phyloP scores from a whole-genome alignment of 2,888 invertebrate genomes.

The Nipponacmea schrenckii region DNA sequence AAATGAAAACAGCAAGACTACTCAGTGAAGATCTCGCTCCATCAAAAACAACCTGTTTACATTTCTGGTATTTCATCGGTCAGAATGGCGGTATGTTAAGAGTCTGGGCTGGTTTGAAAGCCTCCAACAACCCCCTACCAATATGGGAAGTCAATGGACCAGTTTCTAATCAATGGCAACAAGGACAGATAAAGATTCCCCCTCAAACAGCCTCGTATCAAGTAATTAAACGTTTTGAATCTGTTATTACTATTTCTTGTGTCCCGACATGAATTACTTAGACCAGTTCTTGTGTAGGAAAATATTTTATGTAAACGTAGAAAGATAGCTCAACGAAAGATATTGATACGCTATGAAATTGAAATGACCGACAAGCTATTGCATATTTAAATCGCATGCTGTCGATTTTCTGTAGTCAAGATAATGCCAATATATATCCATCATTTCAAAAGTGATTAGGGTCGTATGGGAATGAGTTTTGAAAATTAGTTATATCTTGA shows the following conservation, averaged over 20 bases:
- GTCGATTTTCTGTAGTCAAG: too few species aligned
- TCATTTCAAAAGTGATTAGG: too few species aligned
- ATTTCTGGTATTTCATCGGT: slow-evolving; percentile 65
- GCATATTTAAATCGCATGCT: too few species aligned
- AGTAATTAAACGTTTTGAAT: slow-evolving; percentile 28
- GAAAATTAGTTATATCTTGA: too few species aligned
- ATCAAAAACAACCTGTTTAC: slow-evolving; percentile 40
- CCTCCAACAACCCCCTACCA: slow-evolving; percentile 37
- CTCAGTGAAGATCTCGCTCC: slow-evolving; percentile 42
- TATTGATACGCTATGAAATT: too few species aligned
- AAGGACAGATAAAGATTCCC: slow-evolving; percentile 42
- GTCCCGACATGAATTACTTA: neutral
- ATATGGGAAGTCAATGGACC: slow-evolving; percentile 50
- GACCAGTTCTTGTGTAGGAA: neutral
- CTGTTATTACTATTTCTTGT: neutral
- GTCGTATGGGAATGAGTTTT: too few species aligned
- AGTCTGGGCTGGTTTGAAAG: slow-evolving; percentile 45
- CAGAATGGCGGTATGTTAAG: slow-evolving; percentile 43
- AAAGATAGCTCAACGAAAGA: too few species aligned
- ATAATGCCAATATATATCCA: too few species aligned
- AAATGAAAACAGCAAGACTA: slow-evolving; percentile 51
- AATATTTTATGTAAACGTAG: too few species aligned
- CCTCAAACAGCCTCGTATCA: slow-evolving; percentile 39
- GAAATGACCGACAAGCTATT: too few species aligned
- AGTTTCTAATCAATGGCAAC: slow-evolving; percentile 38